Percentiles rank a stretch among this genome's conserved stretches.
phyloP scores from a whole-genome alignment of 2,888 invertebrate genomes.

The Calliopum simillimum region DNA sequence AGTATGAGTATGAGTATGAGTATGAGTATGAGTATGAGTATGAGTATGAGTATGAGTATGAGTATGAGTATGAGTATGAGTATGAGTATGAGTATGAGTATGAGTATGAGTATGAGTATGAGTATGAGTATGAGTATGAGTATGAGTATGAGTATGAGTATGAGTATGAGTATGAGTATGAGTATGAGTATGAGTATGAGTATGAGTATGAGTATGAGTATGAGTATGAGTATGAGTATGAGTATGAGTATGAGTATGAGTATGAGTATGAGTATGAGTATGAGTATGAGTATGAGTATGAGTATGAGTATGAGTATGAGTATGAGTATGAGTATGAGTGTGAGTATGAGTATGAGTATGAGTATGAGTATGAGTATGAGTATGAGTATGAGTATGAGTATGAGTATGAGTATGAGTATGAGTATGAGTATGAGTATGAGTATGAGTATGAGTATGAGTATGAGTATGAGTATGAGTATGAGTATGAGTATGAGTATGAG shows the following conservation, averaged over 20 bases:
- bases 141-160: constrained; percentile 9
- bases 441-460: not conserved
- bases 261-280: constrained; percentile 10
- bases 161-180: constrained; percentile 4
- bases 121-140: not conserved
- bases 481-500: constrained; percentile 10
- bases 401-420: not conserved
- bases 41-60: not conserved
- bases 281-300: constrained; percentile 8
- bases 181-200: constrained; percentile 11
- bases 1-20: too few species aligned
- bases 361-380: not conserved
- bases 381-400: not conserved
- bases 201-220: constrained; percentile 6
- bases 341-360: too few species aligned
- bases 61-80: not conserved
- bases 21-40: too few species aligned
- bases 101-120: not conserved
- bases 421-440: not conserved
- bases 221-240: constrained; percentile 6
- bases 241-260: constrained; percentile 15
- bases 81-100: constrained; percentile 2
- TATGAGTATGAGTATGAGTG: too few species aligned
- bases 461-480: not conserved
- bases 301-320: constrained; percentile 4